A percentile compares a stretch with the other conserved stretches of the same genome.
Conservation (phyloP, 2,888 invertebrate species). For the Periphyllus acericola region DNA sequence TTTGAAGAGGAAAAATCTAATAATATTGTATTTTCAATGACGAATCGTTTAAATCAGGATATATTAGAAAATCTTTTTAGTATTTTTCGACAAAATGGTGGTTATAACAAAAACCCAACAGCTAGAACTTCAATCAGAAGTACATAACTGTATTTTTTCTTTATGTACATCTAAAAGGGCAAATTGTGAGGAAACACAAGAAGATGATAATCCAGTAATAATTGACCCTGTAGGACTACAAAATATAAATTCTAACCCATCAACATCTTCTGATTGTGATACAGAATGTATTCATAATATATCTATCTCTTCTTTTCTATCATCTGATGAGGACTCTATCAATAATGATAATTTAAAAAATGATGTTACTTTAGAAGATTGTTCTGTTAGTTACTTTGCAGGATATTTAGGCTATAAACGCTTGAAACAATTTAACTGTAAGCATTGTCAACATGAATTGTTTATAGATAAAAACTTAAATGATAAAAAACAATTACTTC, state of each 20-base stretch:
- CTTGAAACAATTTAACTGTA: slow-evolving; percentile 1
- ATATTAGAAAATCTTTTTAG: slow-evolving; percentile 65
- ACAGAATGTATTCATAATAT: too few relatives aligned
- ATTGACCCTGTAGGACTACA: neutral
- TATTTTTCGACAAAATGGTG: slow-evolving; percentile 54
- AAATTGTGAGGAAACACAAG: too few relatives aligned
- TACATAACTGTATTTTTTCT: slow-evolving; percentile 25
- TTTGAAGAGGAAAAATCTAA: slow-evolving; percentile 63
- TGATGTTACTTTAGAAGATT: too few relatives aligned
- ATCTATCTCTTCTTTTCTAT: too few relatives aligned
- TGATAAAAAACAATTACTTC: slow-evolving; percentile 6
- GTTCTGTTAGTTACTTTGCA: too few relatives aligned
- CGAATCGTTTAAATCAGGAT: slow-evolving; percentile 64
- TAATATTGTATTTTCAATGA: slow-evolving; percentile 28
- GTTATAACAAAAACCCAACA: too few relatives aligned
- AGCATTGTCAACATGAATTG: neutral
- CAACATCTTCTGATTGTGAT: too few relatives aligned
- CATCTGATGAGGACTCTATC: too few relatives aligned
- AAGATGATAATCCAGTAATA: neutral
- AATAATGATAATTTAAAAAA: neutral
- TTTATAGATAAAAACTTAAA: neutral
- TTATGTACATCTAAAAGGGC: neutral
- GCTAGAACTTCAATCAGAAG: neutral
- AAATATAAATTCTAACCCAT: neutral
- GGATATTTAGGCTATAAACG: neutral